Conservation (phyloP, 2,113 vertebrate species). For the Morone chrysops region DNA sequence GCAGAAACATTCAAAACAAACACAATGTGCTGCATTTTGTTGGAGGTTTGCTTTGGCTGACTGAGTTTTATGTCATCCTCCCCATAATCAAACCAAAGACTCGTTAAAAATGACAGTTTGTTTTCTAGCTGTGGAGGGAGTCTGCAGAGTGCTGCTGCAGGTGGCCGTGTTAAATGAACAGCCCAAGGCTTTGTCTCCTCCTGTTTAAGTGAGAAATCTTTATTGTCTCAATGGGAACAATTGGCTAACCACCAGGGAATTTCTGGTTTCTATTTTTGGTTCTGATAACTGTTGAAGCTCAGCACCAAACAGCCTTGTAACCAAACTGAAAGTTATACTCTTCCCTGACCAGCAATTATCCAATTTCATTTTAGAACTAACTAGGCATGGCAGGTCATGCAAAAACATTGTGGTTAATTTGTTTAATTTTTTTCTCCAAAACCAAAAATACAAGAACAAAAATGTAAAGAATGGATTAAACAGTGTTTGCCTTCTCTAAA, state of each 20-base stretch:
- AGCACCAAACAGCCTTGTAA: neutral
- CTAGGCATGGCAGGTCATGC: neutral
- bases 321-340: neutral
- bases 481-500: too few species aligned
- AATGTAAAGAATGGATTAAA: too few species aligned
- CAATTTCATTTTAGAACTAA: too few species aligned
- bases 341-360: neutral
- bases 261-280: slow-evolving; percentile 18
- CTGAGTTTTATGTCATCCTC: slow-evolving; percentile 2
- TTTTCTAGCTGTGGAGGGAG: neutral
- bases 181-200: neutral
- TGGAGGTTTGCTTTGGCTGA: neutral
- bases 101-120: slow-evolving; percentile 12
- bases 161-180: slow-evolving; percentile 6
- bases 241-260: slow-evolving; percentile 11
- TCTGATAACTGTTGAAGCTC: slow-evolving; percentile 22
- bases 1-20: slow-evolving; percentile 20
- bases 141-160: neutral
- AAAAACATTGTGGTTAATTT: too few species aligned
- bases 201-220: slow-evolving; percentile 14
- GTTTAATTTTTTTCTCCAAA: too few species aligned
- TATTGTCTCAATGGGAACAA: slow-evolving; percentile 22
- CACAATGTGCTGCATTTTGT: neutral
- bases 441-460: too few species aligned
- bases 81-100: slow-evolving; percentile 2